Evolutionary conservation across 2,113 vertebrate genomes (phyloP).

Genomic region (Scolopax mira): DNA sequence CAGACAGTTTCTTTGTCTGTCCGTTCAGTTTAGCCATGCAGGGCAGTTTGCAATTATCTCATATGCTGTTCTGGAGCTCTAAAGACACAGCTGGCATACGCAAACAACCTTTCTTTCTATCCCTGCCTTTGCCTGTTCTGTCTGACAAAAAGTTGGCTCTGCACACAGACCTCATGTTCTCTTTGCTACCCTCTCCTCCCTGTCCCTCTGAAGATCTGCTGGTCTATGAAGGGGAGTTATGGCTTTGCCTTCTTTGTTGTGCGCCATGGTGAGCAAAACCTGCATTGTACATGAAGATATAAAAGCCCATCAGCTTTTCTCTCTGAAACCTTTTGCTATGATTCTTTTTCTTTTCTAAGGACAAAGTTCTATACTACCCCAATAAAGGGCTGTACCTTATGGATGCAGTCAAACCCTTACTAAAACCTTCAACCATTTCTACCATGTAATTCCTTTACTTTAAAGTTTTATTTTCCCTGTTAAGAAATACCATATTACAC

Average conservation of each 20-base stretch:
- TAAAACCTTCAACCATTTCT: neutral
- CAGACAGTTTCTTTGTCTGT: neutral
- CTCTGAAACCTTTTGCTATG: neutral
- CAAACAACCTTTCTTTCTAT: neutral
- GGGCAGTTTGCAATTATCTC: neutral
- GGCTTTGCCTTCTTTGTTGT: neutral
- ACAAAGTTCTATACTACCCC: neutral
- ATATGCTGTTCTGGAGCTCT: conserved; percentile 2
- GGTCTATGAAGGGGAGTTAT: neutral
- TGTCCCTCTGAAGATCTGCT: neutral
- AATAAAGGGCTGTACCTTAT: neutral
- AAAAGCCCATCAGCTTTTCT: neutral
- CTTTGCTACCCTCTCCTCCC: neutral
- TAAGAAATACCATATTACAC: neutral
- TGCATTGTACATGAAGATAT: neutral
- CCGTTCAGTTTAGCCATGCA: neutral
- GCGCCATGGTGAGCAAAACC: neutral
- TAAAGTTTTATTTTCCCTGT: neutral
- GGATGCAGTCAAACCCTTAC: neutral
- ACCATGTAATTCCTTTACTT: neutral
- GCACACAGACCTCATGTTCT: neutral
- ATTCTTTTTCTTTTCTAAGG: neutral
- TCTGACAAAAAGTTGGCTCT: neutral
- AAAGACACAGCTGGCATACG: neutral
- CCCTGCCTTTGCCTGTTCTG: neutral